A percentile compares a stretch with the other conserved stretches of the same genome.
Evolutionary conservation across 2,797 vertebrate species (phyloP).

Genomic region (Dallia pectoralis): DNA sequence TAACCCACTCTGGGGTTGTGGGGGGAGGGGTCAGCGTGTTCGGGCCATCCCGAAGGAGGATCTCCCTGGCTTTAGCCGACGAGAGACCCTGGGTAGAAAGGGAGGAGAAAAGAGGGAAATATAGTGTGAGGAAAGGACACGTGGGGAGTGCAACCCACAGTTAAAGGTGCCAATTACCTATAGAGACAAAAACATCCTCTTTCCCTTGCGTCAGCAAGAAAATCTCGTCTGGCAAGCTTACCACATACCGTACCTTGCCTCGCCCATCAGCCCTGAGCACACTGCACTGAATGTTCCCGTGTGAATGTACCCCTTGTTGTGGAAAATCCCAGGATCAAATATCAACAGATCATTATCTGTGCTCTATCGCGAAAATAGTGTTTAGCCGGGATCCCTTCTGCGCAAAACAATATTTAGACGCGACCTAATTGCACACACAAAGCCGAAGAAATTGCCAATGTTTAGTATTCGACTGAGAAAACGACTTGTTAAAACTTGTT

Average conservation of each 20-base stretch:
- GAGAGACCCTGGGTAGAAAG: slow-evolving; percentile 79
- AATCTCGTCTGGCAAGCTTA: background rate
- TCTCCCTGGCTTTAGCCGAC: slow-evolving; percentile 82
- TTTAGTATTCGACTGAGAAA: background rate
- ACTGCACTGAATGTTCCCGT: slow-evolving; percentile 25
- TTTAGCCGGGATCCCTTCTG: background rate
- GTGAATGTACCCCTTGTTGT: slow-evolving; percentile 61
- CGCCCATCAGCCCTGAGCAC: slow-evolving; percentile 9
- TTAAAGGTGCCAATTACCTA: background rate
- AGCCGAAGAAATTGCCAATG: background rate
- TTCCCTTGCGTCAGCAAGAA: background rate
- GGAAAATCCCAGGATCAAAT: slow-evolving; percentile 55
- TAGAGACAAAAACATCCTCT: background rate
- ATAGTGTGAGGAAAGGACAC: background rate
- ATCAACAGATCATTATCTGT: slow-evolving; percentile 53
- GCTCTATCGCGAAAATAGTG: slow-evolving; percentile 24
- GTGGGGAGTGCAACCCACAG: background rate
- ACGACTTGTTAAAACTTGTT: background rate
- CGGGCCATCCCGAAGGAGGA: slow-evolving; percentile 89
- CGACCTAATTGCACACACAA: background rate
- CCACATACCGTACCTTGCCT: background rate
- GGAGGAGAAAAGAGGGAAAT: background rate
- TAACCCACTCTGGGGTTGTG: slow-evolving; percentile 95
- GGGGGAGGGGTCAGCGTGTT: slow-evolving; percentile 93
- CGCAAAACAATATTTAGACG: background rate